These are phyloP conservation scores for Mionectes macconnelli DNA, from an alignment of 2,113 vertebrate genomes.

Conservation along the genomic window DNA sequence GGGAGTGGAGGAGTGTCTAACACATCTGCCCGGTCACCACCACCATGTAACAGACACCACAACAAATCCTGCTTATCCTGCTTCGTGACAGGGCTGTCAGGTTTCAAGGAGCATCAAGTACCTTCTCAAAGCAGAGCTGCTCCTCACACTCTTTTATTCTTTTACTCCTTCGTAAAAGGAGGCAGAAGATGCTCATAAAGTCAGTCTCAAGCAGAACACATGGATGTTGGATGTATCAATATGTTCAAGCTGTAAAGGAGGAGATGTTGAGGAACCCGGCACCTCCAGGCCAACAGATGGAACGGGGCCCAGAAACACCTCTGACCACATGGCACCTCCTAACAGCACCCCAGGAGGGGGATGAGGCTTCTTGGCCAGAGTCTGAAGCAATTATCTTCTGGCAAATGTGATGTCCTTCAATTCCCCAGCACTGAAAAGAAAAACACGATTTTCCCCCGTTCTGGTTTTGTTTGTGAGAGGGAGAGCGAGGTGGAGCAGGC, in stretches of 20 bases:
- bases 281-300: background rate
- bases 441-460: background rate
- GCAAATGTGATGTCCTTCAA: background rate
- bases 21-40: fast-evolving
- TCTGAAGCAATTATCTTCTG: slow-evolving; percentile 2
- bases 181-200: background rate
- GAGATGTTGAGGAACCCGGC: background rate
- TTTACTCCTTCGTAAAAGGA: background rate
- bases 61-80: background rate
- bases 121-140: background rate
- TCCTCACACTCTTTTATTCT: background rate
- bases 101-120: background rate
- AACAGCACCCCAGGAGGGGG: background rate
- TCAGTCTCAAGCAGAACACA: background rate
- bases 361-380: background rate
- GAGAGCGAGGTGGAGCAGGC: background rate
- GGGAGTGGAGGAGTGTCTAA: background rate
- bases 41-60: fast-evolving
- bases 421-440: background rate
- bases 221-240: background rate
- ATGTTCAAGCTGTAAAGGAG: background rate
- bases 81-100: fast-evolving
- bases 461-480: background rate
- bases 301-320: background rate
- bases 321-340: background rate